A percentile compares a stretch with the other conserved stretches of the same genome.
These are phyloP conservation scores for Lasioglossum lativentre DNA, from an alignment of 2,888 invertebrate species.

Conservation along the genomic window DNA sequence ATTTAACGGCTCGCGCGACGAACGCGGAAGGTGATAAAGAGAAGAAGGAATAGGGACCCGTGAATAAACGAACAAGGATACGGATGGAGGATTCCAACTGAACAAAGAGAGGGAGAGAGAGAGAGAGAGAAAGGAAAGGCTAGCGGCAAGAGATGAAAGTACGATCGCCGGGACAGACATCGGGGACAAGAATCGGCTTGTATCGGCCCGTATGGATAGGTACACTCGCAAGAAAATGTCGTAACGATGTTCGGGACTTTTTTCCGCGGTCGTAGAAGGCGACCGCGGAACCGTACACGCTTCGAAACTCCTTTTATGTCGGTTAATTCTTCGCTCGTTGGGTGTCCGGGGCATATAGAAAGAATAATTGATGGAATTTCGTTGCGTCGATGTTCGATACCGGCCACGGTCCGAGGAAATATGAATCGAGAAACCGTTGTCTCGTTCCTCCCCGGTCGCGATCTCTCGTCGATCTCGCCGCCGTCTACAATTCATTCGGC, in stretches of 20 bases:
- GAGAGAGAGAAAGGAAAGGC: constrained; percentile 16
- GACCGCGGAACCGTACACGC: constrained; percentile 54
- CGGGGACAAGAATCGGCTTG: constrained; percentile 67
- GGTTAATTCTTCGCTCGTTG: constrained; percentile 50
- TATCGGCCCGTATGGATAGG: constrained; percentile 54
- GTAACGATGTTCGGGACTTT: constrained; percentile 66
- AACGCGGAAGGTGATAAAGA: constrained; percentile 45
- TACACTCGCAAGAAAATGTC: constrained; percentile 67
- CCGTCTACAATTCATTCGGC: neutral
- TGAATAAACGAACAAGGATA: constrained; percentile 13
- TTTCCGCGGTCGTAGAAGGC: constrained; percentile 51
- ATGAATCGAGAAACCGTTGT: constrained; percentile 15
- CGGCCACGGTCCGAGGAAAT: neutral
- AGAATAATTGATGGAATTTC: constrained; percentile 42
- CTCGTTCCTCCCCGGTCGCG: neutral
- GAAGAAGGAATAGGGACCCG: constrained; percentile 40
- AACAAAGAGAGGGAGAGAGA: neutral
- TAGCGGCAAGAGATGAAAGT: constrained; percentile 63
- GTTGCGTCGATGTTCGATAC: constrained; percentile 11
- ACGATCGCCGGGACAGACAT: constrained; percentile 57
- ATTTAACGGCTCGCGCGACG: constrained; percentile 45
- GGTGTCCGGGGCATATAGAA: constrained; percentile 30
- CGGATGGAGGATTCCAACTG: constrained; percentile 21
- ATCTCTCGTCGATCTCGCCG: neutral
- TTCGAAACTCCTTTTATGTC: constrained; percentile 64